Evolutionary conservation across 1,140 invertebrate genomes (phyloP), one percentile per base, ranked within the genome.

Genomic region (Drosophila subpulchrella): DNA sequence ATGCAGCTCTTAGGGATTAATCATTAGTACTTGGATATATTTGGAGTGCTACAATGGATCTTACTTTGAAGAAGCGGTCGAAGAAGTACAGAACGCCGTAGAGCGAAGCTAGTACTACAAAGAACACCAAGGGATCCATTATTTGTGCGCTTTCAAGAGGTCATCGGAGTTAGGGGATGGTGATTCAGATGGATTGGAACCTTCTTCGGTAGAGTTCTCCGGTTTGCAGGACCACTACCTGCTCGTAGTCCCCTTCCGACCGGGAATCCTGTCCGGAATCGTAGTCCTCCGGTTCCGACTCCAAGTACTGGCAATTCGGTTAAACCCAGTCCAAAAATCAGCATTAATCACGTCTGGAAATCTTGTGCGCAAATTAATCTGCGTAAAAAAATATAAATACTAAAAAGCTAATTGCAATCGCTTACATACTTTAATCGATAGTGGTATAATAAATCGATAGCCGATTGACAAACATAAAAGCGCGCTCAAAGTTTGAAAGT

Each of bases 61-160:
- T 10, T 57, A 96, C 95, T 94, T 95, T 95, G 71, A 96, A 95
- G 82, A 96, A 94, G 20, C 93, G 94, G 91, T 96, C 95, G 85
- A 96, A 95, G 80, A 96, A 96, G 81, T 95, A 95, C 71, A 96
- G 83, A 12, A 94, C 92, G 74, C 94, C 93, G 83, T 96, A 95
- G 67, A 95, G 92, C 30, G 94, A 88, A 6, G 76, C 68, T 24
- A 92, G 46, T 6, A 88, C 76, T 6, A 72, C 44, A 12, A 92
- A 91, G 53, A 92, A 92, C 73, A 91, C 68, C 38, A 90, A 61
- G 36, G 91, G 91, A 81, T 92, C 85, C 91, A 92, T 88, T 27
- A 46, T 42, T 58, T 46, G n/a, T 53, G 17, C 59, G 61, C 6
- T 54, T 20, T 24, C n/a, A 65, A 32, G 11, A 65, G 27, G 15